Evolutionary conservation across 2,797 vertebrate species (phyloP).

Genomic region (Gouania willdenowi): DNA sequence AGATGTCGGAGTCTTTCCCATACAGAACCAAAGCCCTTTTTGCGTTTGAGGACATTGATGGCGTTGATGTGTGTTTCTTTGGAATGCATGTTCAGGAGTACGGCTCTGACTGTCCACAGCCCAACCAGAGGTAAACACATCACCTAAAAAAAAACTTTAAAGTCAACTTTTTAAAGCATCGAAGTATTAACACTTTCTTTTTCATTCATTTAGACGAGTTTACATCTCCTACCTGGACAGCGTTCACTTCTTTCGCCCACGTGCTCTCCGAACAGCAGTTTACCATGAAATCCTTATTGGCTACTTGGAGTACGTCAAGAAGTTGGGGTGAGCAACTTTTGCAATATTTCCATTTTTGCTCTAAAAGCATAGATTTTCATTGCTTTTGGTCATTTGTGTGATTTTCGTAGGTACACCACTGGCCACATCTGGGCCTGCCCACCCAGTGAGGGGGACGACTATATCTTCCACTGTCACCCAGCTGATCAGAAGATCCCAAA

Average conservation of each 20-base stretch:
- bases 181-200: too few relatives aligned
- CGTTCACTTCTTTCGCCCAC: conserved; percentile 96
- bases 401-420: conserved; percentile 82
- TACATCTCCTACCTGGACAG: conserved; percentile 99
- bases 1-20: conserved; percentile 97
- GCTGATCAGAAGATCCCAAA: conserved; percentile 97
- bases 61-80: conserved; percentile 95
- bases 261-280: conserved; percentile 89
- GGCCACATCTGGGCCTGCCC: conserved; percentile 99
- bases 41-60: conserved; percentile 96
- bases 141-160: background rate
- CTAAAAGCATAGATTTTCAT: background rate
- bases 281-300: conserved; percentile 97
- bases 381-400: background rate
- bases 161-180: too few relatives aligned
- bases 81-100: conserved; percentile 99
- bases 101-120: conserved; percentile 93
- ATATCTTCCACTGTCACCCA: conserved; percentile 98
- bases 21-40: conserved; percentile 98
- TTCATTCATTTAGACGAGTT: conserved; percentile 79
- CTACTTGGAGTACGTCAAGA: conserved; percentile 96
- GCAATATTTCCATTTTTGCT: background rate
- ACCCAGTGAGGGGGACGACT: conserved; percentile 97
- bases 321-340: conserved; percentile 83
- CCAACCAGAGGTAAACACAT: conserved; percentile 88